A percentile compares a stretch with the other conserved stretches of the same genome.
Evolutionary conservation across 2,888 invertebrate species (phyloP).

Genomic region (Camptogramma bilineatum): DNA sequence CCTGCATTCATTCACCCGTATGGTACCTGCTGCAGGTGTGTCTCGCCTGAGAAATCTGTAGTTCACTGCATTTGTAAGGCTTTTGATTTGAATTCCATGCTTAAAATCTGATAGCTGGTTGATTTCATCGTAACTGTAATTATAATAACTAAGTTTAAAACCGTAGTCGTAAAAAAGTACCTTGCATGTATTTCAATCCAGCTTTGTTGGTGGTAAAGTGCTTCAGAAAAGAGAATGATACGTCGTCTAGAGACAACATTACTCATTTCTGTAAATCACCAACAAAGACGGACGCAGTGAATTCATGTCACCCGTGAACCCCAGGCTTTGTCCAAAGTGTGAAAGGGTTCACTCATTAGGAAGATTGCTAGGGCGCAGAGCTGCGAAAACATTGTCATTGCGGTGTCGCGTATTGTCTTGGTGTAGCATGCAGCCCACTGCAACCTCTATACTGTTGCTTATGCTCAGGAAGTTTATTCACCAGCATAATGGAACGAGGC

Average conservation of each 20-base stretch:
- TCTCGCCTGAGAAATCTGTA: slow-evolving; percentile 51
- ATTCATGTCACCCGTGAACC: slow-evolving; percentile 80
- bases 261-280: slow-evolving; percentile 61
- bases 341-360: slow-evolving; percentile 85
- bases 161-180: not conserved
- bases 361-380: slow-evolving; percentile 82
- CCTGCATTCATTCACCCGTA: slow-evolving; percentile 59
- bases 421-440: slow-evolving; percentile 57
- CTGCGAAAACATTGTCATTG: slow-evolving; percentile 72
- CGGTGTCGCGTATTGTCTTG: slow-evolving; percentile 69
- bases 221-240: slow-evolving; percentile 30
- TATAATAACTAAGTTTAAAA: not conserved
- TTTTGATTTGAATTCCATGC: slow-evolving; percentile 19
- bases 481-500: slow-evolving; percentile 67
- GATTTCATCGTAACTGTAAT: not conserved
- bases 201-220: slow-evolving; percentile 19
- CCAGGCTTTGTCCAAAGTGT: slow-evolving; percentile 80
- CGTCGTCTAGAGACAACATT: slow-evolving; percentile 27
- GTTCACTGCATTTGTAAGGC: slow-evolving; percentile 42
- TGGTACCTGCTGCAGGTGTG: slow-evolving; percentile 58
- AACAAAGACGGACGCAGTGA: slow-evolving; percentile 73
- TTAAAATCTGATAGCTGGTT: slow-evolving; percentile 2
- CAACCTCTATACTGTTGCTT: slow-evolving; percentile 64
- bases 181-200: slow-evolving; percentile 6
- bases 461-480: slow-evolving; percentile 72